Percentiles rank a stretch among this genome's conserved stretches.
Conservation (phyloP, 2,113 vertebrate species). For the Ceratotherium simum region DNA sequence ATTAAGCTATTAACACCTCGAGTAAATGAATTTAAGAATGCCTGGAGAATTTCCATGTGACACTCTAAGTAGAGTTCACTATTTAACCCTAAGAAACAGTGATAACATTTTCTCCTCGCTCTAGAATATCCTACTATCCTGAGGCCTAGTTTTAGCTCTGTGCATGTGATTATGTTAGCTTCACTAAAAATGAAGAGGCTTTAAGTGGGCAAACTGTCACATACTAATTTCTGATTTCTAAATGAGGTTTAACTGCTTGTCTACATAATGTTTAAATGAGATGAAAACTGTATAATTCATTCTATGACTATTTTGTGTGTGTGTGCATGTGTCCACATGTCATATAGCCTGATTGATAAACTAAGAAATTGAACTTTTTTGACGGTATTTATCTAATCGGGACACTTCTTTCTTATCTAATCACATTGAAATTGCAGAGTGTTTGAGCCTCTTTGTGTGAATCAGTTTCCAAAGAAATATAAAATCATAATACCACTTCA, state of each 20-base stretch:
- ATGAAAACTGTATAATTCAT: background rate
- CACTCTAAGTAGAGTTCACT: background rate
- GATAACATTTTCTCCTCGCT: background rate
- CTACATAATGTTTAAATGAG: background rate
- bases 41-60: background rate
- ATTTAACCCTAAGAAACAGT: background rate
- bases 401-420: background rate
- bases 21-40: background rate
- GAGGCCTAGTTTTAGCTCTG: background rate
- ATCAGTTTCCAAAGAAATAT: background rate
- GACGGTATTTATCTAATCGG: background rate
- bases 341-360: background rate
- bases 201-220: background rate
- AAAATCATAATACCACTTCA: background rate
- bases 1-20: background rate
- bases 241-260: background rate
- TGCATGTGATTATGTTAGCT: background rate
- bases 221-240: slow-evolving; percentile 20
- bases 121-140: background rate
- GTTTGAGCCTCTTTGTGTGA: background rate
- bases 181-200: slow-evolving; percentile 8
- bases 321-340: background rate
- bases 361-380: background rate
- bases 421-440: background rate
- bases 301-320: background rate